Base-by-base conservation (phyloP, 1,140 invertebrate species). In the Drepana arcuata region DNA sequence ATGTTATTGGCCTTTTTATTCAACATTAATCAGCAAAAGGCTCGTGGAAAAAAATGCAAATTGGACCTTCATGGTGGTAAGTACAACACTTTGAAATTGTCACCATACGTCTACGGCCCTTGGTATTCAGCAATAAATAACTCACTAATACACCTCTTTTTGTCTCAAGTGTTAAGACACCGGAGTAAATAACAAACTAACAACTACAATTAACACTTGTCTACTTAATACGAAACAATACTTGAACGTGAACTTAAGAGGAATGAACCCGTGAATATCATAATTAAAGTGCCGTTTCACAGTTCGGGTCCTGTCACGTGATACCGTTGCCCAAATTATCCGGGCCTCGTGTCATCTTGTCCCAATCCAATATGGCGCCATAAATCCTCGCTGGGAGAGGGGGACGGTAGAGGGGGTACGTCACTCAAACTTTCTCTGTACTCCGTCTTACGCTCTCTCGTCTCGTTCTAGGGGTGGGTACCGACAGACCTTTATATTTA, bases 281-380 rank as follows among this genome's bases (percentile, higher is more conserved):
- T 79, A 82, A 82, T 82, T 79, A 82, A 82, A 82, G 69, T 68
- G 67, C 64, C 71, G 66, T 82, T 75, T 60, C 70, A 52, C 60
- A 66, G 71, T 69, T 72, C 52, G 57, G 58, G 61, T 44, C 59
- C 59, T 59, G 73, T 78, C 70, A 77, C 75, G 68, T 75, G 77
- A 77, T 67, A 67, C 67, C 73, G 72, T 78, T 80, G 73, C 75
- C 78, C 78, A 82, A 82, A 82, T 82, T 82, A 82, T 82, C 78
- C 78, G 70, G 60, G 73, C 75, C 71, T 73, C 71, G 78, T 78
- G 78, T 82, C 78, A 82, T 82, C 75, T 82, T 82, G 78, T 79
- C 74, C 74, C 75, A 77, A 82, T 82, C 78, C 78, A 82, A 82
- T 82, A 82, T 80, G 75, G 78, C 78, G 73, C 73, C 71, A 77